Percentiles rank a stretch among this genome's conserved stretches.
Conservation (phyloP, 2,113 vertebrate genomes). For the Saccopteryx leptura region DNA sequence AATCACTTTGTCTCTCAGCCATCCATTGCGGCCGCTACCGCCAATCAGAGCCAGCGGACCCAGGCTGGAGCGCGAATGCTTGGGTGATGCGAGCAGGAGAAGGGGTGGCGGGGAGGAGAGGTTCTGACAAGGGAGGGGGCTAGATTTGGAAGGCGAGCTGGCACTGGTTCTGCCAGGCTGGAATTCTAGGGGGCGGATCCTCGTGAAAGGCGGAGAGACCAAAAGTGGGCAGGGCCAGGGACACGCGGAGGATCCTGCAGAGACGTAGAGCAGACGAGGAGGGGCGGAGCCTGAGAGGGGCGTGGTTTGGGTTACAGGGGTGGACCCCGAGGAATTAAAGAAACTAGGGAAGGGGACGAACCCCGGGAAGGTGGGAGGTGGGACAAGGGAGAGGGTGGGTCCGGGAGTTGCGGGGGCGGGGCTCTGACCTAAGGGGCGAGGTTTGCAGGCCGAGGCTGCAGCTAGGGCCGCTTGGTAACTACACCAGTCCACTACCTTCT, state of each 20-base stretch:
- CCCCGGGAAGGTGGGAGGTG: conserved; percentile 55
- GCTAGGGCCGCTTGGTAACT: conserved; percentile 63
- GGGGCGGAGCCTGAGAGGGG: not conserved
- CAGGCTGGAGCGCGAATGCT: conserved; percentile 26
- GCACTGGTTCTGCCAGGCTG: not conserved
- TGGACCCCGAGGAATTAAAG: conserved; percentile 54
- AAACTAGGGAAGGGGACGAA: conserved; percentile 52
- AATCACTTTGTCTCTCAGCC: conserved; percentile 71
- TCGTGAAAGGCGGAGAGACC: not conserved
- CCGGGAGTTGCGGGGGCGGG: conserved; percentile 70
- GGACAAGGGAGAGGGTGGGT: conserved; percentile 66
- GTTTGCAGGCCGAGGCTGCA: conserved; percentile 72
- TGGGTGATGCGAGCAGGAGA: conserved; percentile 12
- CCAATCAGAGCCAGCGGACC: conserved; percentile 70
- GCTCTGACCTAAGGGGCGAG: conserved; percentile 64
- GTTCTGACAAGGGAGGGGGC: not conserved
- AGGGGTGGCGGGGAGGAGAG: not conserved
- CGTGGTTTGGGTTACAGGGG: not conserved
- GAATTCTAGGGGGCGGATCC: conserved; percentile 29
- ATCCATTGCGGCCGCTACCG: conserved; percentile 67
- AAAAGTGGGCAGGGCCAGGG: not conserved
- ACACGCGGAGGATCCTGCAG: conserved; percentile 56
- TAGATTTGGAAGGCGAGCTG: not conserved
- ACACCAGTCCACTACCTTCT: conserved; percentile 60
- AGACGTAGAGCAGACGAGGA: not conserved